Percentiles rank a stretch among this genome's conserved stretches.
phyloP scores from a whole-genome alignment of 2,888 invertebrate species.

The Dendrolimus pini region DNA sequence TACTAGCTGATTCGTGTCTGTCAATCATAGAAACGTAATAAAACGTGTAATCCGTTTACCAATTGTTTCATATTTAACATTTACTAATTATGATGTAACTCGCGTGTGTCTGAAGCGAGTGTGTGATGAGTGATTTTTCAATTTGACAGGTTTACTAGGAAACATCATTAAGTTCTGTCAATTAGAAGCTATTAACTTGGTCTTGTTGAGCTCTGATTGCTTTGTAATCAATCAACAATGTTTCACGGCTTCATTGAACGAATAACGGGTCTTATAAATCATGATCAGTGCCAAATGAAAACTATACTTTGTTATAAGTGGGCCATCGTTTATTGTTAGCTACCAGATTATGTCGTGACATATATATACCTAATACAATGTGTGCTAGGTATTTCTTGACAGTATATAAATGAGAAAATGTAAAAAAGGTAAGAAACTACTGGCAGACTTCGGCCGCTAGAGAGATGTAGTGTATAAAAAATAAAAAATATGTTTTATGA shows the following conservation, averaged over 20 bases:
- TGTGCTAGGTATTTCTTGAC: too few relatives aligned
- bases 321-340: neutral
- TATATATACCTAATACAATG: too few relatives aligned
- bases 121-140: neutral
- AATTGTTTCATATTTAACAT: neutral
- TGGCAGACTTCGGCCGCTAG: too few relatives aligned
- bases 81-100: neutral
- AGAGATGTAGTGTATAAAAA: too few relatives aligned
- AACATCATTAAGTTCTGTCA: neutral
- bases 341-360: too few relatives aligned
- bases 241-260: neutral
- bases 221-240: neutral
- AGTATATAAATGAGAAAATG: too few relatives aligned
- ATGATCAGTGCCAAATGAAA: neutral
- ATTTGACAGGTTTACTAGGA: neutral
- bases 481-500: too few relatives aligned
- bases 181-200: neutral
- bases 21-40: constrained; percentile 7
- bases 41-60: constrained; percentile 5
- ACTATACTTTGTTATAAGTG: neutral
- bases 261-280: neutral
- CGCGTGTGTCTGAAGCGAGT: neutral
- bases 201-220: neutral
- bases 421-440: too few relatives aligned
- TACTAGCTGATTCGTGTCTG: constrained; percentile 6